These are phyloP conservation scores for Microcebus lehilahytsara DNA, from an alignment of 2,113 vertebrate species.

Conservation along the genomic window DNA sequence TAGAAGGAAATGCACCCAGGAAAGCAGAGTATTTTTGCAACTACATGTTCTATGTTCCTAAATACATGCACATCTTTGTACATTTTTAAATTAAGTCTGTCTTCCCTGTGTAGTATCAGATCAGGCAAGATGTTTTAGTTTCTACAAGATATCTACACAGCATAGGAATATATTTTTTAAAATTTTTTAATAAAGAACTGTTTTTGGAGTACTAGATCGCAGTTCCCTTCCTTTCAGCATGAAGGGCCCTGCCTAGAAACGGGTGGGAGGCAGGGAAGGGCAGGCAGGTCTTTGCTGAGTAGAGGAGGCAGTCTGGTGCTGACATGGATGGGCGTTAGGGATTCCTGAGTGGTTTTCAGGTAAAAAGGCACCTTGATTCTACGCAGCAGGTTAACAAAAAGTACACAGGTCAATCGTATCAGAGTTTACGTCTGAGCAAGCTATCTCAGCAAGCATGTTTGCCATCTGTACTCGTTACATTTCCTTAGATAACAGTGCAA, in stretches of 20 bases:
- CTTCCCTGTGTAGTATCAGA: not conserved
- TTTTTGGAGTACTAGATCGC: not conserved
- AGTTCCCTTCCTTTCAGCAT: not conserved
- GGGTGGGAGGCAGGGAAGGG: not conserved
- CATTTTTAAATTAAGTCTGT: not conserved
- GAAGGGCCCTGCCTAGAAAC: not conserved
- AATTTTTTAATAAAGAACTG: not conserved
- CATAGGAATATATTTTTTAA: not conserved
- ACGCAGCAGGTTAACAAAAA: conserved; percentile 48
- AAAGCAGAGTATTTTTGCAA: not conserved
- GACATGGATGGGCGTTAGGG: not conserved
- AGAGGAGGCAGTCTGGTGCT: not conserved
- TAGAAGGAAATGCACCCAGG: not conserved
- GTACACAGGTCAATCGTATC: conserved; percentile 57
- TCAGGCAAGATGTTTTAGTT: not conserved
- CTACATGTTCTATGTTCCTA: conserved; percentile 34
- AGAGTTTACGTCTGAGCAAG: conserved; percentile 56
- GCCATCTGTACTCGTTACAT: not conserved
- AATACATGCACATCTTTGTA: not conserved
- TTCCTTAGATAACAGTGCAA: conserved; percentile 71
- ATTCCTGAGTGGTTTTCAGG: conserved; percentile 14
- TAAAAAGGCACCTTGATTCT: not conserved
- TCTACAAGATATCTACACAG: not conserved
- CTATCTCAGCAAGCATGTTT: conserved; percentile 70
- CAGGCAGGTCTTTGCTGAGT: not conserved